These are phyloP conservation scores for Phasia obesa DNA, from an alignment of 2,888 invertebrate species.

Conservation along the genomic window DNA sequence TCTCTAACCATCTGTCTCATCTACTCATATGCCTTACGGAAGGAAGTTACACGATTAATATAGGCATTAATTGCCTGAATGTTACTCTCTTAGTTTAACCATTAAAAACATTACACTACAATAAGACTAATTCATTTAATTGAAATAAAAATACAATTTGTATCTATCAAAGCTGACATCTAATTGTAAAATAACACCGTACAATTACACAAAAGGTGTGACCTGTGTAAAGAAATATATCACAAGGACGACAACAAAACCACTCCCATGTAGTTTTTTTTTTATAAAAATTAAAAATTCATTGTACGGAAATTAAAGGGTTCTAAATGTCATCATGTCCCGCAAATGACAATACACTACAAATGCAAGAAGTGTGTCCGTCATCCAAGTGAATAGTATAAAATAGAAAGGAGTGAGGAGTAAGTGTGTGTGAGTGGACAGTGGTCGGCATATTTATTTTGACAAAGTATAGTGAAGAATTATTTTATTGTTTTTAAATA, in stretches of 20 bases:
- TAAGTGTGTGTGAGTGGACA: neutral
- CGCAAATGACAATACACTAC: slow-evolving; percentile 42
- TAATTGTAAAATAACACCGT: slow-evolving; percentile 56
- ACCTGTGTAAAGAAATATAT: slow-evolving; percentile 4
- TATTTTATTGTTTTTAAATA: no score
- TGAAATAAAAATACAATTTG: slow-evolving; percentile 29
- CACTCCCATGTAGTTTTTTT: slow-evolving; percentile 36
- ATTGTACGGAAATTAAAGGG: slow-evolving; percentile 54
- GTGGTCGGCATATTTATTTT: no score
- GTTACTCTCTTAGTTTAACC: no score
- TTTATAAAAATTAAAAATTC: slow-evolving; percentile 10
- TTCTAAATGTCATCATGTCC: slow-evolving; percentile 52
- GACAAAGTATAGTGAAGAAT: no score
- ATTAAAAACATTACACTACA: no score
- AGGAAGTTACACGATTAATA: no score
- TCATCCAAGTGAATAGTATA: slow-evolving; percentile 4
- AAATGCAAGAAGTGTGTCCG: slow-evolving; percentile 18
- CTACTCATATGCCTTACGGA: no score
- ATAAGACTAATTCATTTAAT: slow-evolving; percentile 25
- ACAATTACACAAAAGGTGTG: slow-evolving; percentile 44
- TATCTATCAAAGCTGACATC: slow-evolving; percentile 36
- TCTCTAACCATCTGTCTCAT: no score
- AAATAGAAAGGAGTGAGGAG: neutral
- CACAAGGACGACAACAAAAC: neutral
- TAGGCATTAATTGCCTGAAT: no score